Percentiles rank a stretch among this genome's conserved stretches.
phyloP scores from a whole-genome alignment of 1,140 invertebrate genomes.

The Acyrthosiphon pisum region DNA sequence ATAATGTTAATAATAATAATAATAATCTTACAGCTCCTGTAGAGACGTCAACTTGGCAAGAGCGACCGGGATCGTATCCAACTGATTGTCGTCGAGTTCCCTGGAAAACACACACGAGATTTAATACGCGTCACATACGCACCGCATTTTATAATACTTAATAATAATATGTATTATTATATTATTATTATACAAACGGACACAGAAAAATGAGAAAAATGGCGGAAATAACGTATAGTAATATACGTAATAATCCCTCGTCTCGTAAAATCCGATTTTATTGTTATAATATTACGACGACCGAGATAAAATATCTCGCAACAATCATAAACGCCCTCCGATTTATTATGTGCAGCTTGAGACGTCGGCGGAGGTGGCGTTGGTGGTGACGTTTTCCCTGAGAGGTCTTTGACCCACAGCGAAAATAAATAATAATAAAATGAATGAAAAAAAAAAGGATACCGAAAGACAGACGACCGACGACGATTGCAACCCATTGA shows the following conservation, averaged over 20 bases:
- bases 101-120: slow-evolving; percentile 65
- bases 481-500: background rate
- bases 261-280: slow-evolving; percentile 32
- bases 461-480: background rate
- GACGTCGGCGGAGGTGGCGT: background rate
- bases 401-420: slow-evolving; percentile 35
- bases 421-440: background rate
- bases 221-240: background rate
- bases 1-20: background rate
- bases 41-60: slow-evolving; percentile 71
- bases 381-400: background rate
- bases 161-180: background rate
- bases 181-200: background rate
- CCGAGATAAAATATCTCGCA: background rate
- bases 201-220: background rate
- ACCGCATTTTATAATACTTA: background rate
- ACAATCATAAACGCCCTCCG: slow-evolving; percentile 33
- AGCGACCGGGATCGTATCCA: slow-evolving; percentile 72
- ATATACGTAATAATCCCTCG: background rate
- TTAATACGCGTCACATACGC: background rate
- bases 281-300: slow-evolving; percentile 25
- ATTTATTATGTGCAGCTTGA: background rate
- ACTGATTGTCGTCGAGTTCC: slow-evolving; percentile 77
- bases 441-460: background rate
- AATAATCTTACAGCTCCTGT: slow-evolving; percentile 74